These are phyloP conservation scores for Delphinapterus leucas DNA, from an alignment of 2,113 vertebrate species.

Conservation along the genomic window DNA sequence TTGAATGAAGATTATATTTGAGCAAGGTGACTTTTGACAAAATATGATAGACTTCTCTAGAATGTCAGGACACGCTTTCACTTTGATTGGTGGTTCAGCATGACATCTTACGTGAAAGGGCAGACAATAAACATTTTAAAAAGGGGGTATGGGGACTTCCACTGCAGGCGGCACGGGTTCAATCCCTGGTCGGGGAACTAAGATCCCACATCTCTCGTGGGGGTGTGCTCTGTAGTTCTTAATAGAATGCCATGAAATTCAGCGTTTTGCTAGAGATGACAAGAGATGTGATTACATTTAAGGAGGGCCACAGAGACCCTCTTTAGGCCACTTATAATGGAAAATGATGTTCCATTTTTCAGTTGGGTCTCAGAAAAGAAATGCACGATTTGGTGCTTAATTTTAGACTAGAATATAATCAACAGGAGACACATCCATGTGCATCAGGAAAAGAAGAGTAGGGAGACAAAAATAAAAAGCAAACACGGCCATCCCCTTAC, in stretches of 20 bases:
- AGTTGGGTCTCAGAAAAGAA: neutral
- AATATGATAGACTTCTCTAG: neutral
- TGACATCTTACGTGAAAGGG: neutral
- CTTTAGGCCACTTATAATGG: neutral
- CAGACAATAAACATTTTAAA: neutral
- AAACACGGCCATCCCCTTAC: rapidly evolving
- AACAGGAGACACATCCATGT: neutral
- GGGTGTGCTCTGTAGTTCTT: neutral
- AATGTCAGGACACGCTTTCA: neutral
- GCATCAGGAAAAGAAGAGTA: neutral
- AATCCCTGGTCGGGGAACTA: neutral
- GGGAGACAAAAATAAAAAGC: neutral
- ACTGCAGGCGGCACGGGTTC: rapidly evolving
- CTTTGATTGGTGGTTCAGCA: neutral
- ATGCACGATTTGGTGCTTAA: neutral
- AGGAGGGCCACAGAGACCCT: neutral
- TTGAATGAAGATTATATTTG: neutral
- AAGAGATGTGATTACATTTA: neutral
- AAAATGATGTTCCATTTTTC: neutral
- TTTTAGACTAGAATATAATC: neutral
- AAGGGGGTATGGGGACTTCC: neutral
- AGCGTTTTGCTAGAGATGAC: neutral
- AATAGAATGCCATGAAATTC: neutral
- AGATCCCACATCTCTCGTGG: neutral
- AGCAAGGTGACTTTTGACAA: constrained; percentile 1